Percentiles rank a stretch among this genome's conserved stretches.
phyloP scores from a whole-genome alignment of 2,113 vertebrate genomes.

The Chlorocebus sabaeus region DNA sequence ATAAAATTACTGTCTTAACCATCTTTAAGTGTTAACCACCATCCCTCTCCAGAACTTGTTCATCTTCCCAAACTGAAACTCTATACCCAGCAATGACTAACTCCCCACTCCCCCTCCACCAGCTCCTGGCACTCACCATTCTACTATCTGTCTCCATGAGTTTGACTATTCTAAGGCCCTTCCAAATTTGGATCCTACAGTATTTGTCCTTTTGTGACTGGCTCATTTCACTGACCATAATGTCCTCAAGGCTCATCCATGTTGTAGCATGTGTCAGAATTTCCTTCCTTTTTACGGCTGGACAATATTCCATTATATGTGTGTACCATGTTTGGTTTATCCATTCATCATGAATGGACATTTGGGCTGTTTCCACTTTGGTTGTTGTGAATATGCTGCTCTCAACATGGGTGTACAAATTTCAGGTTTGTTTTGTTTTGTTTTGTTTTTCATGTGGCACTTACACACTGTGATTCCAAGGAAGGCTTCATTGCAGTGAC shows the following conservation, averaged over 20 bases:
- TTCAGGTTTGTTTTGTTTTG: not conserved
- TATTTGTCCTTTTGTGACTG: not conserved
- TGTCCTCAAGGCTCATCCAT: not conserved
- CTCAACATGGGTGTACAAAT: not conserved
- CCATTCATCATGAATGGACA: not conserved
- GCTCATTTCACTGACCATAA: not conserved
- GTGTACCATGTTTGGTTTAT: not conserved
- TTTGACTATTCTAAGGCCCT: not conserved
- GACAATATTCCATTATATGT: not conserved
- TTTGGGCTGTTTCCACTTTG: not conserved
- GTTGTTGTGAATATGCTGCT: not conserved
- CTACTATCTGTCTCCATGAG: not conserved
- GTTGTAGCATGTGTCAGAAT: not conserved
- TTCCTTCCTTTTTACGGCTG: not conserved
- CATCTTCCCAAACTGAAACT: not conserved
- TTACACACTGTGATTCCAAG: not conserved
- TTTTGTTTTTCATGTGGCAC: not conserved
- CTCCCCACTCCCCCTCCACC: not conserved
- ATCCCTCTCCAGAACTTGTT: not conserved
- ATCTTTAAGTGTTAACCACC: not conserved
- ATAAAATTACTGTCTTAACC: not conserved
- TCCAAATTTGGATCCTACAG: not conserved
- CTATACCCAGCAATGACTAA: not conserved
- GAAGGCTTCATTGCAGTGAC: not conserved
- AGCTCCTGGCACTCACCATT: not conserved